Base-by-base conservation (phyloP, 2,797 vertebrate species). In the Epinephelus awoara region DNA sequence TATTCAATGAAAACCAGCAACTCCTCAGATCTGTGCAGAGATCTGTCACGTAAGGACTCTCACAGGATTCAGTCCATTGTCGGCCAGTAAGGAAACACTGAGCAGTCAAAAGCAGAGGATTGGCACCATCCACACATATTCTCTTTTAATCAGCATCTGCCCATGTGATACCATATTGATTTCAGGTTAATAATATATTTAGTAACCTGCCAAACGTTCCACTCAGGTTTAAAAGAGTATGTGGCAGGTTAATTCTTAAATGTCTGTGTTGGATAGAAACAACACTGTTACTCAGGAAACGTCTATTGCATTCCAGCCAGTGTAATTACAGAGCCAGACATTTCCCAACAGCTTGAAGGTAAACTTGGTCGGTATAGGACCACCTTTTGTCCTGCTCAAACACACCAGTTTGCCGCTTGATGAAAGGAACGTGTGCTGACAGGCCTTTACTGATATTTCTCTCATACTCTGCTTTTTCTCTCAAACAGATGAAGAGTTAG, bases 261-360 rank as follows among this genome's bases (percentile, higher is more conserved):
- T 52, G 84, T 85, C 84, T 74, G 86, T 84, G 72, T 88, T 86
- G 75, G 55, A 80, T 77, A 72, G 80, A 80, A 80, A 85, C 78
- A 85, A 77, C 49, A 55, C 52, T 54, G 85, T 79, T 79, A 38
- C 64, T 80, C 77, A 86, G 86, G 87, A 88, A 88, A 92, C 79
- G 64, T 87, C 56, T 27, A 59, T 80, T 88, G 80, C 88, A 87
- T 94, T 90, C 88, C 82, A 74, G 74, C 75, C 66, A 51, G 82
- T 67, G 70, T 91, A 91, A 93, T 93, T 90, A 90, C 83, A 89
- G 85, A 85, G 76, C 78, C 84, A 88, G 88, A 86, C 75, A 66
- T 82, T 90, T 86, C 78, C 79, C 82, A 85, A 83, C 80, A 82
- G 85, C 80, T 86, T 85, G 73, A 84, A 89, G 77, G 75, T 85